A percentile compares a stretch with the other conserved stretches of the same genome.
These are phyloP conservation scores for Augiades crinisus DNA, from an alignment of 2,888 invertebrate genomes.

Conservation along the genomic window DNA sequence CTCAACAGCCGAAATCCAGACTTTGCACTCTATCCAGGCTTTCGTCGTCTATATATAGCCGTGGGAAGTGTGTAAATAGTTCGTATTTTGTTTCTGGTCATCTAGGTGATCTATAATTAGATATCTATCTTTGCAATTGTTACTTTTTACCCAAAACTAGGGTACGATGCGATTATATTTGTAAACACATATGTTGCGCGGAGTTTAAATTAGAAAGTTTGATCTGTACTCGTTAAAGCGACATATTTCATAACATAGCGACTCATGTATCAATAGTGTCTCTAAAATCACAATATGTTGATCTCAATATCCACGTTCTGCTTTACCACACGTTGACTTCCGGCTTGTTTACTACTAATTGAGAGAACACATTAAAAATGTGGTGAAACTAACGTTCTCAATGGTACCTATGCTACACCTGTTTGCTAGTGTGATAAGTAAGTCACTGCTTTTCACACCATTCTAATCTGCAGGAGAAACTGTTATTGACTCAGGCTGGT, in stretches of 20 bases:
- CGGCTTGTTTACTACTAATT: too few species aligned
- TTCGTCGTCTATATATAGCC: not conserved
- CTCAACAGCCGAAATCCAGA: constrained; percentile 38
- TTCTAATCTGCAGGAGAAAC: too few species aligned
- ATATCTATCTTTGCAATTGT: constrained; percentile 1
- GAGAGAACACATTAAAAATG: too few species aligned
- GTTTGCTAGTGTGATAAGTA: too few species aligned
- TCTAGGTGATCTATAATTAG: constrained; percentile 19
- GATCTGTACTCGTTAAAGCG: not conserved
- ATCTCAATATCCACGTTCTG: too few species aligned
- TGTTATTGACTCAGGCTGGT: too few species aligned
- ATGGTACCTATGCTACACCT: too few species aligned
- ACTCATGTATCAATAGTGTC: too few species aligned
- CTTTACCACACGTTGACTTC: too few species aligned
- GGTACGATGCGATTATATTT: constrained; percentile 30
- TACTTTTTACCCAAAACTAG: constrained; percentile 7
- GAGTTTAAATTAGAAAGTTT: constrained; percentile 25
- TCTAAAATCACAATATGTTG: too few species aligned
- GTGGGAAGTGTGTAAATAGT: constrained; percentile 26
- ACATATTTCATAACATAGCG: constrained; percentile 2
- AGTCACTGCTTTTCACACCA: too few species aligned
- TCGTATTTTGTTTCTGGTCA: constrained; percentile 22
- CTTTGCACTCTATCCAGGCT: constrained; percentile 39
- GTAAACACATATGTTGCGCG: constrained; percentile 30
- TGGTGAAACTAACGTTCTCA: too few species aligned